Base-by-base conservation (phyloP, 2,797 vertebrate genomes). In the Clarias platycephalus region DNA sequence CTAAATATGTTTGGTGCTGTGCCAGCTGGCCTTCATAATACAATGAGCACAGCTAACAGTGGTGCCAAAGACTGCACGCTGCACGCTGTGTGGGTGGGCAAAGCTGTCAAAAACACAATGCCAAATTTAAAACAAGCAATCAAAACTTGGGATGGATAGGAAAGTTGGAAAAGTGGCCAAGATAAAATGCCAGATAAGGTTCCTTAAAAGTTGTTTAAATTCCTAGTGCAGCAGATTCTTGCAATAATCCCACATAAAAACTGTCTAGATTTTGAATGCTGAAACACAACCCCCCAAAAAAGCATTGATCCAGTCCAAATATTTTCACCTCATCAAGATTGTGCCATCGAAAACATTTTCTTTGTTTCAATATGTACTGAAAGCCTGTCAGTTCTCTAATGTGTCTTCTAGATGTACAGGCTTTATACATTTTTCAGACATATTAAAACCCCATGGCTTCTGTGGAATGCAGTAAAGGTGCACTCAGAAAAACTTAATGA, bases 391-490 rank as follows among this genome's bases (percentile, higher is more conserved):
- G 28, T 67, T 60, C 53, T 81, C 60, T 37, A n/a, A 62, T 53
- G 70, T 12, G 20, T 83, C 62, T 81, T 74, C 76, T 81, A 6
- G 62, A 60, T 44, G 75, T 72, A 81, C 49, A 40, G 60, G 5
- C 60, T 53, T 16, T 81, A 83, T 84, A 87, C 85, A 86, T 86
- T 86, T 82, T 84, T 86, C 70, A 83, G 82, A 70, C 82, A 79
- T 77, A 87, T 84, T 87, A 87, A 86, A 86, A 72, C 81, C 81
- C n/a, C 31, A 80, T 84, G 80, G 80, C 81, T 83, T 85, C 83
- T 82, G 80, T 86, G 88, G 88, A 90, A 91, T 89, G 83, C 71
- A 78, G 83, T 79, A 86, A 84, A 84, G 82, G 78, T 89, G 80
- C 84, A 85, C 83, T 87, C 80, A 81, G 64, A 82, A 84, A 83